These are phyloP conservation scores for Rhyzopertha dominica DNA, from an alignment of 1,140 invertebrate genomes.

Conservation along the genomic window DNA sequence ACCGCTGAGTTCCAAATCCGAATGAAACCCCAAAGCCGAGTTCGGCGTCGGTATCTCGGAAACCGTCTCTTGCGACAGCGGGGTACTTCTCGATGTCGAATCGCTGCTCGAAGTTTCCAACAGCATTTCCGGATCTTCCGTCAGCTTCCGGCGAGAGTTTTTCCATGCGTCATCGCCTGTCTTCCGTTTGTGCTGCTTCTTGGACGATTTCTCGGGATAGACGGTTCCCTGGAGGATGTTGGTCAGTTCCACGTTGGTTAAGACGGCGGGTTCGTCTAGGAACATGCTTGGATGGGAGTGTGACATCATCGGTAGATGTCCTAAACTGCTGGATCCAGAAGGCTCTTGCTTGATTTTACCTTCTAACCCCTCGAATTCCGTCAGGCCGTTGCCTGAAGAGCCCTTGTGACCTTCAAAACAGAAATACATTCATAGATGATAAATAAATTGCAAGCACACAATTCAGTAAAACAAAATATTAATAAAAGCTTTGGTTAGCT, in stretches of 20 bases:
- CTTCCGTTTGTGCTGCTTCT: constrained; percentile 47
- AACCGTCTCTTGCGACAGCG: constrained; percentile 47
- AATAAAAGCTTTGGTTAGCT: too few relatives aligned
- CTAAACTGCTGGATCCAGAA: constrained; percentile 44
- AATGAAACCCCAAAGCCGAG: constrained; percentile 56
- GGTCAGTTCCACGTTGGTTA: constrained; percentile 38
- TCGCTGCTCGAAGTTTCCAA: constrained; percentile 62
- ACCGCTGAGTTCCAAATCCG: constrained; percentile 59
- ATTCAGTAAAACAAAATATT: too few relatives aligned
- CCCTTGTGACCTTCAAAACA: constrained; percentile 47
- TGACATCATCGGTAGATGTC: constrained; percentile 38
- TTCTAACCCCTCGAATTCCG: constrained; percentile 49
- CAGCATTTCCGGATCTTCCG: constrained; percentile 49
- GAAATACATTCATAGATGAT: too few relatives aligned
- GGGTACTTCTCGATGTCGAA: constrained; percentile 56
- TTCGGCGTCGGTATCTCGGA: constrained; percentile 50
- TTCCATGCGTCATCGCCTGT: constrained; percentile 50
- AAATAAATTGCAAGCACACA: too few relatives aligned
- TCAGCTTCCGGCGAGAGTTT: constrained; percentile 50
- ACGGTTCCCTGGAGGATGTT: constrained; percentile 36
- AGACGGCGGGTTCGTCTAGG: constrained; percentile 34
- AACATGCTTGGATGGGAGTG: constrained; percentile 37
- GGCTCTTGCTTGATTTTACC: constrained; percentile 55
- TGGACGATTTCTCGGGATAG: constrained; percentile 24
- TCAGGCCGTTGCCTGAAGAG: constrained; percentile 45